Evolutionary conservation across 64 coral and sea anemone species (phyloP).

Genomic region (Montipora cactus): DNA sequence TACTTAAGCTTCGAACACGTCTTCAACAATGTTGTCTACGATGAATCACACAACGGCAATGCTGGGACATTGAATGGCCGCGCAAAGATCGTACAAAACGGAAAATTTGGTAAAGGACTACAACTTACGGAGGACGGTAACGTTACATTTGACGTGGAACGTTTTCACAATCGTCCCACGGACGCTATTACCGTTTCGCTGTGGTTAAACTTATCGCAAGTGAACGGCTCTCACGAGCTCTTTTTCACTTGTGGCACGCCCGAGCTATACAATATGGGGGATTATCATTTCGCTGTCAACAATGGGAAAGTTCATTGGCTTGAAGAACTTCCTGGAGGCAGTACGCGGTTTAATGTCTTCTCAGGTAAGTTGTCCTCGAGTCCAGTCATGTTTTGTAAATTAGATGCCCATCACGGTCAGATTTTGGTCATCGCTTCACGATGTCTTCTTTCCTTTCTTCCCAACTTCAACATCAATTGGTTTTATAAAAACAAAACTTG

Average conservation of each 20-base stretch:
- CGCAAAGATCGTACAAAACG: conserved; percentile 66
- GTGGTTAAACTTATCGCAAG: conserved; percentile 84
- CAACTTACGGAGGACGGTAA: conserved; percentile 75
- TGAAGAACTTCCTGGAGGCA: conserved; percentile 39
- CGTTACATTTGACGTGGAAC: conserved; percentile 82
- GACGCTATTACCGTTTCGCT: conserved; percentile 86
- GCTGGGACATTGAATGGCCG: conserved; percentile 71
- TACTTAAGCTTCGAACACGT: conserved; percentile 93
- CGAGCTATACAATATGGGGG: conserved; percentile 73
- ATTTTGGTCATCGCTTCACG: too few species aligned
- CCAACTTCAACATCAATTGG: too few species aligned
- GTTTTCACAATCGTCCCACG: conserved; percentile 89
- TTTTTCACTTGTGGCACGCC: conserved; percentile 91
- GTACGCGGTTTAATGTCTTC: conserved; percentile 66
- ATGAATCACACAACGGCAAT: conserved; percentile 91
- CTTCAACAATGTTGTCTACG: conserved; percentile 69
- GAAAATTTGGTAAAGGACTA: conserved; percentile 85
- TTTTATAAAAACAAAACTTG: too few species aligned
- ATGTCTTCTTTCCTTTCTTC: too few species aligned
- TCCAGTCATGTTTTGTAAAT: too few species aligned
- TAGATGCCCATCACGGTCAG: too few species aligned
- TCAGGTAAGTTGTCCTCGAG: conserved; percentile 59
- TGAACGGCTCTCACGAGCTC: conserved; percentile 79
- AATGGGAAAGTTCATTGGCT: conserved; percentile 79
- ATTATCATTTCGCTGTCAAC: conserved; percentile 80